These are phyloP conservation scores for Acanthoscelides obtectus DNA, from an alignment of 2,888 invertebrate genomes.

Conservation along the genomic window DNA sequence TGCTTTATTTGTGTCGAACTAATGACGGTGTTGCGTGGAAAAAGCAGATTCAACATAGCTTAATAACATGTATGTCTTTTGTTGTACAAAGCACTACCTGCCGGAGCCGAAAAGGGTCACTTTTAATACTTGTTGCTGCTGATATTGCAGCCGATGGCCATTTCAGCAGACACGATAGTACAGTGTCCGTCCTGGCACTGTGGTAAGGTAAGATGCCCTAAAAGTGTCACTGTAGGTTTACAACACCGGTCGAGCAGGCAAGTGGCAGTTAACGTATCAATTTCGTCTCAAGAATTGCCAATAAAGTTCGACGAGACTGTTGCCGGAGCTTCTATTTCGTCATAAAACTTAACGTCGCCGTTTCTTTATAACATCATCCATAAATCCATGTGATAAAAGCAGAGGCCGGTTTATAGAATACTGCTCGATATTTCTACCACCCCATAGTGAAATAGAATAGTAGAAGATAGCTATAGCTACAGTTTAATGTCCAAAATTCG, in stretches of 20 bases:
- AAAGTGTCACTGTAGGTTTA: neutral
- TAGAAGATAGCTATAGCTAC: too few species aligned
- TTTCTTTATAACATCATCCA: neutral
- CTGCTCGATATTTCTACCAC: neutral
- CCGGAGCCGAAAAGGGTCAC: neutral
- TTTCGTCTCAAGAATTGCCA: neutral
- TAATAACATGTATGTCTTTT: too few species aligned
- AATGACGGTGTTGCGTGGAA: too few species aligned
- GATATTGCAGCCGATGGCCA: neutral
- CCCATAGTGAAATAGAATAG: neutral
- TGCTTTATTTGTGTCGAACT: too few species aligned
- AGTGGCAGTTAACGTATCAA: neutral
- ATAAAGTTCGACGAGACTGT: neutral
- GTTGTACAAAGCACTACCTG: neutral
- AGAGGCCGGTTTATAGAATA: neutral
- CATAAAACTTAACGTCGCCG: neutral
- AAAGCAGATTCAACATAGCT: too few species aligned
- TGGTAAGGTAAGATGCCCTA: neutral
- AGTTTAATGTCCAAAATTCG: too few species aligned
- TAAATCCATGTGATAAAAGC: neutral
- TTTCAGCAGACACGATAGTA: neutral
- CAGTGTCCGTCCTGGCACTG: neutral
- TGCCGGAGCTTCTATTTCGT: neutral
- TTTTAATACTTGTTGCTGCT: neutral
- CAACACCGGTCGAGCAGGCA: neutral